A percentile compares a stretch with the other conserved stretches of the same genome.
Conservation (phyloP, 2,797 vertebrate genomes). For the Falco cherrug region DNA sequence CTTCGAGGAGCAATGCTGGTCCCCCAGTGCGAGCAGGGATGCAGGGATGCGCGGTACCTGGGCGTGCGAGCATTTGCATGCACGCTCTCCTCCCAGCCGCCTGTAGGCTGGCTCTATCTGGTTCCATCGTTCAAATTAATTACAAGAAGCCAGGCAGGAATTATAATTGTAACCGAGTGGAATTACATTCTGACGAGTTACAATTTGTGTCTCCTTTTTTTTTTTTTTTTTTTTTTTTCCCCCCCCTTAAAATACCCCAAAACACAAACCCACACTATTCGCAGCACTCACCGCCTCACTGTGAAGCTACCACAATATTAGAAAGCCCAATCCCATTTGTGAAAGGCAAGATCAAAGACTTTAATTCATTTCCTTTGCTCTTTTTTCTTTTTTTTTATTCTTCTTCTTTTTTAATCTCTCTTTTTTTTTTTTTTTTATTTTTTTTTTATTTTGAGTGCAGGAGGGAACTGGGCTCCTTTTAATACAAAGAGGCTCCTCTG, state of each 20-base stretch:
- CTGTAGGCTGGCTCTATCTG: neutral
- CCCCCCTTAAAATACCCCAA: neutral
- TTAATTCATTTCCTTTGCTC: constrained; percentile 36
- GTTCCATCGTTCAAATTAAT: constrained; percentile 20
- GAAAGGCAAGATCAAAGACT: constrained; percentile 45
- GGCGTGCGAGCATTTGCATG: accelerated
- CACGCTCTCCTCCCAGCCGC: neutral
- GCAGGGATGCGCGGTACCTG: neutral
- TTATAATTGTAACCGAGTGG: constrained; percentile 19
- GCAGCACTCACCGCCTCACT: neutral
- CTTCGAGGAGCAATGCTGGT: neutral
- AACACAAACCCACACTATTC: neutral
- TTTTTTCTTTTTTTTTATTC: neutral
- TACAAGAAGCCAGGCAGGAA: constrained; percentile 35
- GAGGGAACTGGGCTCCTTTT: constrained; percentile 12
- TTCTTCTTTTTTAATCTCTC: neutral
- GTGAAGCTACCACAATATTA: neutral
- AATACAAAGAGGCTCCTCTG: constrained; percentile 43
- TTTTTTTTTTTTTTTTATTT: neutral
- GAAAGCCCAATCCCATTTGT: neutral
- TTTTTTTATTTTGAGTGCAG: neutral
- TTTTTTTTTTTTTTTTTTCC: neutral
- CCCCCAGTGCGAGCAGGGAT: accelerated
- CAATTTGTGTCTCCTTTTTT: neutral
- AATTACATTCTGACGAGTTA: constrained; percentile 44